Conservation (phyloP, 1,140 invertebrate species). For the Plodia interpunctella region DNA sequence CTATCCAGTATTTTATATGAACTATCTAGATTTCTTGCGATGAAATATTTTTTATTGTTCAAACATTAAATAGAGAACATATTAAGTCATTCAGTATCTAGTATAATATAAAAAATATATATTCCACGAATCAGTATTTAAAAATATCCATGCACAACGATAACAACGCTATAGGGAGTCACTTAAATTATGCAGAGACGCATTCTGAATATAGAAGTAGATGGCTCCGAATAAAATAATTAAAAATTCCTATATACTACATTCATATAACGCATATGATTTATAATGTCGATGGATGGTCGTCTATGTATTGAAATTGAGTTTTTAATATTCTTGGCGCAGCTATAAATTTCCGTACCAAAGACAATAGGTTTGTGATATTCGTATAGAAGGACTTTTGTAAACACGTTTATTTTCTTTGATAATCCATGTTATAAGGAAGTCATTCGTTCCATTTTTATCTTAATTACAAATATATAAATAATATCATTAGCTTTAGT, state of each 20-base stretch:
- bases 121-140: too few species aligned
- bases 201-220: not conserved
- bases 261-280: not conserved
- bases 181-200: not conserved
- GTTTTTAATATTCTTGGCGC: not conserved
- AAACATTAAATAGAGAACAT: too few species aligned
- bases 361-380: not conserved
- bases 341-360: not conserved
- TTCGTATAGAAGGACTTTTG: not conserved
- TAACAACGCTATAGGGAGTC: not conserved
- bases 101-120: too few species aligned
- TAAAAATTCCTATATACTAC: not conserved
- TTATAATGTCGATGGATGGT: not conserved
- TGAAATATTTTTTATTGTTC: too few species aligned
- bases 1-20: too few species aligned
- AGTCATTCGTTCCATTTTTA: too few species aligned
- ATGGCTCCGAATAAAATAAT: not conserved
- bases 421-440: not conserved
- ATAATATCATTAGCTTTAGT: too few species aligned
- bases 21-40: too few species aligned
- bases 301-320: not conserved
- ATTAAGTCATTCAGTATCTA: too few species aligned
- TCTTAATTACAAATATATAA: too few species aligned
- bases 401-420: not conserved
- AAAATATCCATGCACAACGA: not conserved